Conservation (phyloP, 2,797 vertebrate genomes). For the Salmo trutta region DNA sequence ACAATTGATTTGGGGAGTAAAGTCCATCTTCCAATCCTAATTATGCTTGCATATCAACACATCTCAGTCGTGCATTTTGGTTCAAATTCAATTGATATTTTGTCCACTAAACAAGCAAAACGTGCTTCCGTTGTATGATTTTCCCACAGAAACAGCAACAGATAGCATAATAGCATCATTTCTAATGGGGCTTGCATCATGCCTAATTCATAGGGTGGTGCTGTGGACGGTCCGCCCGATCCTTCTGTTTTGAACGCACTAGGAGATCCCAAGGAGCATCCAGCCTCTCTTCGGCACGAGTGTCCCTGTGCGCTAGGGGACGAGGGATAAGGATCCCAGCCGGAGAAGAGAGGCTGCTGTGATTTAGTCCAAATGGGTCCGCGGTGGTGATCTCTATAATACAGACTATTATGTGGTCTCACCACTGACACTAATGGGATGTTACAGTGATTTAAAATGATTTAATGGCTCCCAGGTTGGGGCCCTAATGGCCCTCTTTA, state of each 20-base stretch:
- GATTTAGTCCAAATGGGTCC: conserved; percentile 95
- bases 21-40: neutral
- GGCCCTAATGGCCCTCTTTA: conserved; percentile 98
- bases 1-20: neutral
- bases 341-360: conserved; percentile 51
- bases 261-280: neutral
- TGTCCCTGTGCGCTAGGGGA: conserved; percentile 79
- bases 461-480: conserved; percentile 99
- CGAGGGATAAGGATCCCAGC: conserved; percentile 58
- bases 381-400: conserved; percentile 97
- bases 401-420: conserved; percentile 98
- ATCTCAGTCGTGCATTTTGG: neutral
- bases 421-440: conserved; percentile 99
- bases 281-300: conserved; percentile 42
- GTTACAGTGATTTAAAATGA: conserved; percentile 99
- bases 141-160: conserved; percentile 65
- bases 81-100: conserved; percentile 1
- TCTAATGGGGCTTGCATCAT: conserved; percentile 70
- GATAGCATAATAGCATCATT: conserved; percentile 59
- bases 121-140: conserved; percentile 47
- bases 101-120: conserved; percentile 32
- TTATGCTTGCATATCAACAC: neutral
- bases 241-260: conserved; percentile 56
- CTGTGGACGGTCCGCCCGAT: conserved; percentile 49
- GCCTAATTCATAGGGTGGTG: conserved; percentile 70